phyloP scores from a whole-genome alignment of 2,888 invertebrate genomes.

The Nemurella pictetii region DNA sequence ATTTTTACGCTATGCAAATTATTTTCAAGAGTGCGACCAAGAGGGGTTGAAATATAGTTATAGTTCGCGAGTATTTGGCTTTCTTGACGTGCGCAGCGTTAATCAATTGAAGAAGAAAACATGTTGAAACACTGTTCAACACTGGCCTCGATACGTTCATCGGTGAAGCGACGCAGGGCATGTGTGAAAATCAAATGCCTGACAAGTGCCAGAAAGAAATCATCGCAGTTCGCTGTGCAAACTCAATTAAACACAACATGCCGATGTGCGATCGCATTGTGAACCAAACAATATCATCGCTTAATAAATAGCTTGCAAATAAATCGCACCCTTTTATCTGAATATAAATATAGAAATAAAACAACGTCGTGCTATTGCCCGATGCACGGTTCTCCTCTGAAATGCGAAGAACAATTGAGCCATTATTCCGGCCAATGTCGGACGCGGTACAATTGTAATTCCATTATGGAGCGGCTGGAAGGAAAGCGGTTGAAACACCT shows the following conservation, averaged over 20 bases:
- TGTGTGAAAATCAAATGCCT: neutral
- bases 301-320: neutral
- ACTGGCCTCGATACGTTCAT: too few species aligned
- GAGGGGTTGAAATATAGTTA: neutral
- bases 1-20: neutral
- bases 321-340: neutral
- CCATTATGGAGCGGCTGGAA: neutral
- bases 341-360: neutral
- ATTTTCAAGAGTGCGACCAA: neutral
- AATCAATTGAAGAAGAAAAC: neutral
- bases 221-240: neutral
- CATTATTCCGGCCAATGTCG: neutral
- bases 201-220: neutral
- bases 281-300: neutral
- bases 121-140: too few species aligned
- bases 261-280: neutral
- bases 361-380: neutral
- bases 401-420: neutral
- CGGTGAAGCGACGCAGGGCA: too few species aligned
- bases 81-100: neutral
- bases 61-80: neutral
- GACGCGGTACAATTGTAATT: neutral
- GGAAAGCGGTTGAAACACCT: too few species aligned
- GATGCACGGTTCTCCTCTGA: neutral
- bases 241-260: neutral